Evolutionary conservation across 2,797 vertebrate species (phyloP), one percentile per base, ranked within the genome.

Genomic region (Tragopan temminckii): DNA sequence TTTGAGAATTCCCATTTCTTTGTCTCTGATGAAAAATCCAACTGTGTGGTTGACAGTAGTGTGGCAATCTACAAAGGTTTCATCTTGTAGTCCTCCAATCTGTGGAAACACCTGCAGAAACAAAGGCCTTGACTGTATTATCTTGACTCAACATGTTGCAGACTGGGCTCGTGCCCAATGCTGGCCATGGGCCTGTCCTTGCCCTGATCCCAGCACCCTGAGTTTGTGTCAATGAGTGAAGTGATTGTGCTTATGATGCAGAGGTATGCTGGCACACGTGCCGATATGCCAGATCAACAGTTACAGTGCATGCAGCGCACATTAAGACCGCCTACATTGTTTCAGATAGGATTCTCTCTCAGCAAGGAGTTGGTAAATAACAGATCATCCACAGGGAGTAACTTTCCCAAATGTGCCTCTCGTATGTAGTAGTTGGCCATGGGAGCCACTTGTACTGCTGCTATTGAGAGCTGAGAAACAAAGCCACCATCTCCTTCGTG

Each of bases 251-350:
- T 63, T 4, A 21, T 61, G 50, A 21, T 43, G 11, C 3, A 6
- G n/a, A 42, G 42, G 31, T 58, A 8, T 33, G 7, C 33, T 24
- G 40, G 13, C 57, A 64, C 13, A 12, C 31, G 19, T 61, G 29
- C 10, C 0, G 0, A 11, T 19, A 7, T 3, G 21, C 31, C 57
- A 48, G 40, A 68, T 4, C 12, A 53, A 83, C 27, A 1, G 1
- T 18, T 17, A 70, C 16, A 31, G 5, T 5, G 27, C 4, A 18
- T 20, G 64, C 14, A 17, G 7, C 4, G 19, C 4, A 18, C 23
- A 19, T 70, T 38, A 82, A 82, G 10, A 33, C 24, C 11, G 57
- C 21, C 25, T 35, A 5, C 5, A 1, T 9, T 31, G 46, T 5
- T 87, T 89, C 79, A 46, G 19, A 21, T 19, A 59, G 12, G 24